A percentile compares a stretch with the other conserved stretches of the same genome.
Conservation (phyloP, 2,113 vertebrate species). For the Dascyllus trimaculatus region DNA sequence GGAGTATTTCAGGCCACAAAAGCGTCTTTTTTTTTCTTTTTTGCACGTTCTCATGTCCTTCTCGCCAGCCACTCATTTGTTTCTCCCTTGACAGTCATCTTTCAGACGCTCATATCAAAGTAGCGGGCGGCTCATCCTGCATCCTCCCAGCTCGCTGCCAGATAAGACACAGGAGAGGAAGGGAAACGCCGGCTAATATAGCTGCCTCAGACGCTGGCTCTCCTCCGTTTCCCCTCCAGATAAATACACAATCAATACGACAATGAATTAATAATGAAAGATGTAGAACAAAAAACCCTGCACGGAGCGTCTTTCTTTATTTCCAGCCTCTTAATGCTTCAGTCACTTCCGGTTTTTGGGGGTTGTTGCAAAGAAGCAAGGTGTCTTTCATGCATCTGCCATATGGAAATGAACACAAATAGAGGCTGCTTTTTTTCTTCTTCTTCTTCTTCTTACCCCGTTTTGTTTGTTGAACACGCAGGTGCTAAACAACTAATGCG, state of each 20-base stretch:
- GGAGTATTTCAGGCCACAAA: not conserved
- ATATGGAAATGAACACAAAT: not conserved
- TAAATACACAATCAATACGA: conserved; percentile 81
- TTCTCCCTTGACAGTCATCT: conserved; percentile 9
- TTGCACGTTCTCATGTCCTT: not conserved
- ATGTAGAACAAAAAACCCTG: conserved; percentile 79
- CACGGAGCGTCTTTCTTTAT: conserved; percentile 59
- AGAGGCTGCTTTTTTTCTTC: not conserved
- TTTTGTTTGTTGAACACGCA: conserved; percentile 21
- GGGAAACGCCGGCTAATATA: conserved; percentile 45
- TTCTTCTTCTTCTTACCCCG: fast-evolving
- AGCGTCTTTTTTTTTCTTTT: not conserved
- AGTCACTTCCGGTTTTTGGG: conserved; percentile 62
- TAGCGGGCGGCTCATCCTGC: conserved; percentile 24
- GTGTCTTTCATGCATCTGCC: conserved; percentile 16
- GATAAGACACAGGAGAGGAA: conserved; percentile 50
- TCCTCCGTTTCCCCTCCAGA: conserved; percentile 62
- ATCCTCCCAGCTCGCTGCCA: conserved; percentile 23
- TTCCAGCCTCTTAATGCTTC: conserved; percentile 52
- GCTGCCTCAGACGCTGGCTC: conserved; percentile 60
- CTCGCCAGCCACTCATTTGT: not conserved
- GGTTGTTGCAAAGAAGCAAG: conserved; percentile 11
- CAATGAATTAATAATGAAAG: conserved; percentile 86
- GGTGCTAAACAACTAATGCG: conserved; percentile 41
- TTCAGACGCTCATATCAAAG: conserved; percentile 33